Evolutionary conservation across 2,797 vertebrate genomes (phyloP).

Genomic region (Lacerta bilineata): DNA sequence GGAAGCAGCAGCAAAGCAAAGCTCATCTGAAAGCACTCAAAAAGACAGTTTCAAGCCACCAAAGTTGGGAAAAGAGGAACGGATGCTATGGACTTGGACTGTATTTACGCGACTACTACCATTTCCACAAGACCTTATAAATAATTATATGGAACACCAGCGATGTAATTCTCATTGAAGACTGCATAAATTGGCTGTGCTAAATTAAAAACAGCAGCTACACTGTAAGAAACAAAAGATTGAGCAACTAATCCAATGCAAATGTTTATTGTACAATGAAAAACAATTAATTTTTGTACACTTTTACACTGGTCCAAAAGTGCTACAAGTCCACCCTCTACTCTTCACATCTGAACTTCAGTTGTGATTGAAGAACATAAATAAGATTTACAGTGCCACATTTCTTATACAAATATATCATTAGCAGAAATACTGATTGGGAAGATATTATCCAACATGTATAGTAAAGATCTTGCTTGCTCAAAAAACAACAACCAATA

Average conservation of each 20-base stretch:
- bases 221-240: slow-evolving; percentile 34
- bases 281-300: slow-evolving; percentile 30
- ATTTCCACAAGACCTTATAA: slow-evolving; percentile 37
- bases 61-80: too few species aligned
- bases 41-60: too few species aligned
- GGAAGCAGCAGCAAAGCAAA: too few species aligned
- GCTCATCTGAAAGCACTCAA: too few species aligned
- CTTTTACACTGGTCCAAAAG: slow-evolving; percentile 17
- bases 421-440: slow-evolving; percentile 65
- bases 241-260: slow-evolving; percentile 24
- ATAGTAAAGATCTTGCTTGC: slow-evolving; percentile 18
- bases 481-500: slow-evolving; percentile 46
- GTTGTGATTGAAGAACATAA: slow-evolving; percentile 51
- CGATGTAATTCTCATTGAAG: slow-evolving; percentile 8
- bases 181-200: slow-evolving; percentile 39
- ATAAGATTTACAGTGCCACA: slow-evolving; percentile 40
- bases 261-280: slow-evolving; percentile 36
- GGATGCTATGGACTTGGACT: too few species aligned
- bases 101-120: too few species aligned
- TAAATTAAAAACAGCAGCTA: slow-evolving; percentile 42
- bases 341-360: slow-evolving; percentile 43
- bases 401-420: slow-evolving; percentile 56
- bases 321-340: slow-evolving; percentile 37
- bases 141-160: not conserved
- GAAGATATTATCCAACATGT: slow-evolving; percentile 41